phyloP scores from a whole-genome alignment of 2,797 vertebrate genomes.

The Sternotherus odoratus region DNA sequence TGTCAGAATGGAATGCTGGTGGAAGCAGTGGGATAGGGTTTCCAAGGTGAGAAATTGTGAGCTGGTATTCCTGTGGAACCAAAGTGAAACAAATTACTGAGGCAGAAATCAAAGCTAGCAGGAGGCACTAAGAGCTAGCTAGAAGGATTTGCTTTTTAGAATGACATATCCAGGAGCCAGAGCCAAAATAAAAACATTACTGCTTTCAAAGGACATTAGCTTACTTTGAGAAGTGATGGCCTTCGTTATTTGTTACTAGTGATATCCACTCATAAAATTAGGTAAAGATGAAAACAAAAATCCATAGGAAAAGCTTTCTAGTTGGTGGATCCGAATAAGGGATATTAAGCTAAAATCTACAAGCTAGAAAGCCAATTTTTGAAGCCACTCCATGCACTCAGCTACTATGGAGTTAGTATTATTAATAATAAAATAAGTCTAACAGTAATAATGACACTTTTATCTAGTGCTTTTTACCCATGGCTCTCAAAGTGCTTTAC shows the following conservation, averaged over 20 bases:
- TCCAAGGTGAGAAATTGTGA: neutral
- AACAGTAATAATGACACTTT: rapidly evolving
- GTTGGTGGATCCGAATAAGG: neutral
- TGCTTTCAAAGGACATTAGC: neutral
- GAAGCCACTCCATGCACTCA: neutral
- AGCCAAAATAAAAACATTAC: neutral
- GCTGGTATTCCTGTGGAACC: rapidly evolving
- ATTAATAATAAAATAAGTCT: neutral
- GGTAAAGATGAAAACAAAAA: neutral
- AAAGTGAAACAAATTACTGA: neutral
- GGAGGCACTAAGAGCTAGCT: neutral
- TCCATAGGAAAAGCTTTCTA: neutral
- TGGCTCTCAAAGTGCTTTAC: neutral
- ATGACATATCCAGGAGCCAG: neutral
- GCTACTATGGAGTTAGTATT: neutral
- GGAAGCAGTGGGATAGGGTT: neutral
- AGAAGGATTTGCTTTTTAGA: neutral
- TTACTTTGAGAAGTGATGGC: neutral
- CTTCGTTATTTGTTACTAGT: neutral
- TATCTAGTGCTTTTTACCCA: neutral
- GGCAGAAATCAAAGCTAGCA: neutral
- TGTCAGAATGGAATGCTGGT: neutral
- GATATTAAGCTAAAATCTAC: neutral
- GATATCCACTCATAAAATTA: neutral
- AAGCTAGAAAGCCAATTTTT: neutral